These are phyloP conservation scores for Enteromius trimaculatus DNA, from an alignment of 2,797 vertebrate species.

Conservation along the genomic window DNA sequence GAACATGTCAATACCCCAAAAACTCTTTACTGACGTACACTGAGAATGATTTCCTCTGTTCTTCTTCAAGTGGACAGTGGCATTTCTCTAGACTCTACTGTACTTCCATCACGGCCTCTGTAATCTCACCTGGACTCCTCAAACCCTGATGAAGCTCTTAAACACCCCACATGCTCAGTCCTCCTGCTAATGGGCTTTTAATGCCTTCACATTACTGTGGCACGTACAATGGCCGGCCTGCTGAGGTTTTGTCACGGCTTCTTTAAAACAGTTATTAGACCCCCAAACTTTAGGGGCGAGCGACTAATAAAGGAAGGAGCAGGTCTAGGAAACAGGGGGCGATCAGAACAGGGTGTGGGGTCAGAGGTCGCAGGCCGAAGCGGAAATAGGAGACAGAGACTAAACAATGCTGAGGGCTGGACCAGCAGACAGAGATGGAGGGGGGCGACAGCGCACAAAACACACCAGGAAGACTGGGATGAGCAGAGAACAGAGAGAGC, in stretches of 20 bases:
- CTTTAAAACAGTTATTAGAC: slow-evolving; percentile 79
- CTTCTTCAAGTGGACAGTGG: not conserved
- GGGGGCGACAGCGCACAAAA: slow-evolving; percentile 65
- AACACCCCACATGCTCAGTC: slow-evolving; percentile 37
- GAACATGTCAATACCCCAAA: not conserved
- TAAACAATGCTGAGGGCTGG: slow-evolving; percentile 74
- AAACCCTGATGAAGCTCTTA: slow-evolving; percentile 7
- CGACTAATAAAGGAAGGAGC: slow-evolving; percentile 76
- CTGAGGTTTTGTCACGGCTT: slow-evolving; percentile 75
- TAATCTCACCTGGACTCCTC: not conserved
- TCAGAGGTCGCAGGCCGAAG: slow-evolving; percentile 73
- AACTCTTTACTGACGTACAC: not conserved
- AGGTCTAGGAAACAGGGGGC: slow-evolving; percentile 71
- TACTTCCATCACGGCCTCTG: not conserved
- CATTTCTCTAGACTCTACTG: not conserved
- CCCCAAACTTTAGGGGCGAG: slow-evolving; percentile 69
- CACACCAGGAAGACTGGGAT: slow-evolving; percentile 78
- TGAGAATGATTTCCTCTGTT: not conserved
- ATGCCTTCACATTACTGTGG: slow-evolving; percentile 75
- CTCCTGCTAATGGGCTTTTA: slow-evolving; percentile 75
- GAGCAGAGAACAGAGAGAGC: slow-evolving; percentile 75
- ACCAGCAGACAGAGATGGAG: slow-evolving; percentile 73
- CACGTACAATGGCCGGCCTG: slow-evolving; percentile 75
- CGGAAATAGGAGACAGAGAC: slow-evolving; percentile 74
- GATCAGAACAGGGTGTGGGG: slow-evolving; percentile 66